Evolutionary conservation across 2,888 invertebrate species (phyloP).

Genomic region (Electrophaes corylata): DNA sequence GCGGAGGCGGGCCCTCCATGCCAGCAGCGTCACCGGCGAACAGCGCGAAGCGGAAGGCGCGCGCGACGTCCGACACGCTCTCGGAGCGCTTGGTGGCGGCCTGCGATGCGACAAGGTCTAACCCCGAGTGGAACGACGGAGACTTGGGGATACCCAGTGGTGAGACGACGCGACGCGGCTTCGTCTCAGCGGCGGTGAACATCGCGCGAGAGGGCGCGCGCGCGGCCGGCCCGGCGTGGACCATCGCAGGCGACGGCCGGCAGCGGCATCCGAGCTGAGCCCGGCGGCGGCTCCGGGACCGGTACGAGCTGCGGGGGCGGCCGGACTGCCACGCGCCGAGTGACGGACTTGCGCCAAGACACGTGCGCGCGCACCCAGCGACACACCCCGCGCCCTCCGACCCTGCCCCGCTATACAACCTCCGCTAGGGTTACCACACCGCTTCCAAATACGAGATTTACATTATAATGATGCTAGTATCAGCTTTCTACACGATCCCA

Average conservation of each 20-base stretch:
- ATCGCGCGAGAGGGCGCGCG: conserved; percentile 81
- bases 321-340: conserved; percentile 69
- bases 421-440: conserved; percentile 62
- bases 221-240: conserved; percentile 83
- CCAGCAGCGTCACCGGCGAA: conserved; percentile 63
- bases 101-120: conserved; percentile 90
- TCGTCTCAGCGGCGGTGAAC: conserved; percentile 80
- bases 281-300: conserved; percentile 80
- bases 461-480: conserved; percentile 41
- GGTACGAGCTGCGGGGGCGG: conserved; percentile 77
- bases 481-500: conserved; percentile 32
- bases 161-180: conserved; percentile 82
- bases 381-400: conserved; percentile 36
- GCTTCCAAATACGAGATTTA: conserved; percentile 44
- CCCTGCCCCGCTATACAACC: conserved; percentile 60
- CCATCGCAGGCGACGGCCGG: conserved; percentile 83
- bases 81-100: conserved; percentile 74
- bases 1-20: conserved; percentile 71
- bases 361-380: conserved; percentile 50
- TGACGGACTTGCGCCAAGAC: conserved; percentile 43
- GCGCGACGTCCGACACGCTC: conserved; percentile 78
- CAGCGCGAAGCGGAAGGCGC: conserved; percentile 79
- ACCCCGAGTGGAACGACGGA: conserved; percentile 94
- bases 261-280: conserved; percentile 82
- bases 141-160: conserved; percentile 92